Base-by-base conservation (phyloP, 2,888 invertebrate genomes). In the Andrena marginata region DNA sequence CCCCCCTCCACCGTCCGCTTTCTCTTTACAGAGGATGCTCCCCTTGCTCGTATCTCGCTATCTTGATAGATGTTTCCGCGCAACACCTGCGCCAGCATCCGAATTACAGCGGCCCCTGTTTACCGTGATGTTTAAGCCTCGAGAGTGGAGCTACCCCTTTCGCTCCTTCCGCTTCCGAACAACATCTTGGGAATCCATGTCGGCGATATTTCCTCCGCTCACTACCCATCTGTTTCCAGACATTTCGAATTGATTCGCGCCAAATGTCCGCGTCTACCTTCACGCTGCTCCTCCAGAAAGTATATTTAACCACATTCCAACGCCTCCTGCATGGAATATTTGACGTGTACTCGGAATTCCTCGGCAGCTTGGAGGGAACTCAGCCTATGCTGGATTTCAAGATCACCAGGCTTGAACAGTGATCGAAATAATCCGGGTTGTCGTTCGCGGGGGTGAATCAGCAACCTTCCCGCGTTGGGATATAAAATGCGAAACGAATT, bases 401-500 rank as follows among this genome's bases (percentile, higher is more conserved):
- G 35, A 64, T 64, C 59, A 7, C 3, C 13, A 31, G 33, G 35
- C 63, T 29, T 10, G 26, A 3, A 56, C 74, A 49, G 78, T 80
- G 91, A 91, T 92, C 89, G 90, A 92, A 92, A 93, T 92, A 92
- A 93, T 91, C 89, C 88, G 62, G 64, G 83, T 83, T 86, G 79
- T 54, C 67, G 74, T 75, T 67, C 80, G 72, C 88, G 86, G 74
- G 76, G 80, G 80, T 91, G 92, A 92, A 92, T 90, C 91, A 90
- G 82, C 62, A 48, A 16, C 13, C 71, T 68, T 13, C 68, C 60
- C 59, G 75, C 63, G 71, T 71, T 23, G 85, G 90, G 92, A 92
- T 93, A 92, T 94, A 93, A 94, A 93, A 93, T 88, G 90, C 88
- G 86, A 90, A 94, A 93, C 92, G 91, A 90, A 94, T 93, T 89